Base-by-base conservation (phyloP, 2,888 invertebrate species). In the Pachycephus smyrnensis region DNA sequence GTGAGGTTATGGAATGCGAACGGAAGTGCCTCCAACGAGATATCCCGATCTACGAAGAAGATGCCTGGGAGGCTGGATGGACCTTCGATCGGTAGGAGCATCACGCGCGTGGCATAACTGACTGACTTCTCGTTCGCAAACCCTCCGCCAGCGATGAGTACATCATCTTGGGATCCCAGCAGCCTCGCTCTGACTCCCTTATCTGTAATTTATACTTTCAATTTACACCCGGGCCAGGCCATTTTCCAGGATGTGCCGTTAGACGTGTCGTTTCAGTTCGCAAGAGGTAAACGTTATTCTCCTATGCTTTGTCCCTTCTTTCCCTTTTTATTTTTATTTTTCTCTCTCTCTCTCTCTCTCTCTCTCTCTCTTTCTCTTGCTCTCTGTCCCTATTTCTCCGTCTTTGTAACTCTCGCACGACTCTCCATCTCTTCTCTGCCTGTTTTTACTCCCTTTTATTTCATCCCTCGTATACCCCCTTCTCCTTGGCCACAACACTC, bases 151-250 rank as follows among this genome's bases (percentile, higher is more conserved):
- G 69, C 33, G 76, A 73, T 76, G 76, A 80, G 80, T 55, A 55
- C 81, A 73, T 84, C 81, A 73, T 75, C 79, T 75, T 75, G 12
- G 73, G 55, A 31, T 76, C 78, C 23, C 55, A 68, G 77, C 31
- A n/a, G 12, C 31, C 55, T 80, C 79, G 80, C 80, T 80, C 82
- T 78, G 82, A 85, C 82, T 88, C 85, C 84, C 88, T 90, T 89
- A 90, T 90, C 87, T 86, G 86, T 89, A 90, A 90, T 90, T 89
- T 90, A 90, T 90, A 90, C 89, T 89, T 90, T 90, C 88, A 89
- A 90, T 89, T 90, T 90, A 89, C 84, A 81, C 79, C 75, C 15
- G 23, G 23, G 76, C 75, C 75, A 69, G 76, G 75, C 12, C 6
- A 71, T 9, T 30, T 15, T 71, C 71, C 71, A 31, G 71, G 71